Evolutionary conservation across 92 coral and sea anemone species (phyloP), one percentile per base, ranked within the genome.

Genomic region (Galaxea fascicularis): DNA sequence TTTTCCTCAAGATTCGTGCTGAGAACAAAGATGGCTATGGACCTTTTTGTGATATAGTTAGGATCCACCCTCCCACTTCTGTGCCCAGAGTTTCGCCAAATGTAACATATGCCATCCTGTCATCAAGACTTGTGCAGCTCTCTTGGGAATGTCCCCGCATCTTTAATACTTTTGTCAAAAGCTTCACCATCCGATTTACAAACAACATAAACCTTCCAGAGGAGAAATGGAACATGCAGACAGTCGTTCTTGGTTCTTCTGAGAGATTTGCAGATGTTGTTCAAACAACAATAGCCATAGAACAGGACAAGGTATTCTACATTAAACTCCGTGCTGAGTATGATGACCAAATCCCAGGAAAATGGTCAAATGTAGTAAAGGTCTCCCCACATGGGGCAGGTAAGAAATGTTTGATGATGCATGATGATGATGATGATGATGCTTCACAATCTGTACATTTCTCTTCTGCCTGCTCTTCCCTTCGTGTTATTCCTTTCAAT

Each of bases 271-370:
- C 78, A 29, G 49, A 44, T 12, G 10, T 53, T 39, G 82, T 74
- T 73, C 62, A 51, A 17, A 83, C 82, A 15, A 53, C 80, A 39
- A 0, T 46, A 66, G 54, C 68, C 49, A 51, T 79, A 58, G 59
- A 85, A 72, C 78, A 76, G 41, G 8, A 82, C 57, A 74, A 56
- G 72, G 89, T 91, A 4, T 91, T 82, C 60, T 86, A 74, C 65
- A 71, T 89, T 10, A 91, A 84, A 72, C 91, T 94, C 17, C 88
- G 92, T 47, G 98, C 95, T 15, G 88, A 92, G 64, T 94, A 91
- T 87, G 82, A 73, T 28, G 85, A 76, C 24, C 5, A 73, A 28
- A 75, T 71, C 78, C 65, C 74, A 52, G 95, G 98, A n/a, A 86
- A 92, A 10, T 94, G 98, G 98, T 93, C 97, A 11, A 58, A 85